Conservation (phyloP, 2,113 vertebrate species). For the Austrofundulus limnaeus region DNA sequence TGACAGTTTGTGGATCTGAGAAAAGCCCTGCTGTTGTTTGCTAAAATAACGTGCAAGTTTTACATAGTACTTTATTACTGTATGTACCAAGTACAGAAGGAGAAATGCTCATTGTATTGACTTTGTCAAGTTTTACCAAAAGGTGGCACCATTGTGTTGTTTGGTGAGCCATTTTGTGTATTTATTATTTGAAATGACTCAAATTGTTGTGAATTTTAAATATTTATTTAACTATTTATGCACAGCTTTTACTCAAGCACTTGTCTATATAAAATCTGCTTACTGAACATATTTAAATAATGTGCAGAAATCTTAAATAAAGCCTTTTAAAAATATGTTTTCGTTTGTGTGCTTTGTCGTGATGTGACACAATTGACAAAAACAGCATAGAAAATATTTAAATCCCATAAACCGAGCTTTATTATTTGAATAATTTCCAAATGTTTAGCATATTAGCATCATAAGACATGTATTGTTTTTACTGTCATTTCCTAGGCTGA, state of each 20-base stretch:
- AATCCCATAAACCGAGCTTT: too few relatives aligned
- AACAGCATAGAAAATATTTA: too few relatives aligned
- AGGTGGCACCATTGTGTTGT: slow-evolving; percentile 16
- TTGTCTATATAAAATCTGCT: slow-evolving; percentile 14
- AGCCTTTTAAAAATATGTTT: too few relatives aligned
- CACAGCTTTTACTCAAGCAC: neutral
- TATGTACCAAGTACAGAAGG: slow-evolving; percentile 69
- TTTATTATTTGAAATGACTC: slow-evolving; percentile 16
- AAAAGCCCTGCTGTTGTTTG: neutral
- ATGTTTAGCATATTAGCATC: too few relatives aligned
- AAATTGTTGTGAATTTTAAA: slow-evolving; percentile 7
- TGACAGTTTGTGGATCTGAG: neutral
- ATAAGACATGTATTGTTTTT: too few relatives aligned
- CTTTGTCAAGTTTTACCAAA: slow-evolving; percentile 35
- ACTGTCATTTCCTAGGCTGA: too few relatives aligned
- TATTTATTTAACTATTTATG: slow-evolving; percentile 46
- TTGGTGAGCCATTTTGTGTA: slow-evolving; percentile 5
- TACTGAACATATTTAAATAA: slow-evolving; percentile 9
- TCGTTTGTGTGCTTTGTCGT: too few relatives aligned
- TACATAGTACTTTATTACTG: slow-evolving; percentile 33
- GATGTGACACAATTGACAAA: too few relatives aligned
- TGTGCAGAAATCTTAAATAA: neutral
- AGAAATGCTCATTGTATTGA: slow-evolving; percentile 32
- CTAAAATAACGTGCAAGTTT: neutral
- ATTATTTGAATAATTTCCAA: too few relatives aligned